Percentiles rank a stretch among this genome's conserved stretches.
phyloP scores from a whole-genome alignment of 23 tunicate genomes.

The Clavelina lepadiformis region DNA sequence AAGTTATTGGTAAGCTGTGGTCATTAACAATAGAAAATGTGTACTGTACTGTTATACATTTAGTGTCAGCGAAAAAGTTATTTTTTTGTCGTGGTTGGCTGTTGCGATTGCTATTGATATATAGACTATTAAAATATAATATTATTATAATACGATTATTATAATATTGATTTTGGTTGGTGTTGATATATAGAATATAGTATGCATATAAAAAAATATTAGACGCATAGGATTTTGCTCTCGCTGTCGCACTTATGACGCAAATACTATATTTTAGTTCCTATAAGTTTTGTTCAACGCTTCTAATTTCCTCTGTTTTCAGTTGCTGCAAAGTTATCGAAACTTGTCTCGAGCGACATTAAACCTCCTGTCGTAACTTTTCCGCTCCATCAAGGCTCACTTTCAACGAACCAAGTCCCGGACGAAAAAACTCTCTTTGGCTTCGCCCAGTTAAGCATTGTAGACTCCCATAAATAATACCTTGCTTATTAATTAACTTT shows the following conservation, averaged over 20 bases:
- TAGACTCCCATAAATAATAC: constrained; percentile 30
- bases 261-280: too few relatives aligned
- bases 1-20: constrained; percentile 61
- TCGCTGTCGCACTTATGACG: too few relatives aligned
- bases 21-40: too few relatives aligned
- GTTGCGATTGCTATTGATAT: neutral
- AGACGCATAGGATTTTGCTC: too few relatives aligned
- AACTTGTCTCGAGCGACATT: constrained; percentile 36
- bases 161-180: too few relatives aligned
- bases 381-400: constrained; percentile 54
- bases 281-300: too few relatives aligned
- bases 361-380: constrained; percentile 16
- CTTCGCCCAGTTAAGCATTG: constrained; percentile 73
- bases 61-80: neutral
- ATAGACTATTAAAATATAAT: too few relatives aligned
- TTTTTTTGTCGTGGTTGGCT: neutral
- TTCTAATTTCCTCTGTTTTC: constrained; percentile 9
- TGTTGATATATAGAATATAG: too few relatives aligned
- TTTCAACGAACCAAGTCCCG: constrained; percentile 49
- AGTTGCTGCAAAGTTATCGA: constrained; percentile 87
- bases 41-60: too few relatives aligned
- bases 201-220: too few relatives aligned
- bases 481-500: too few relatives aligned
- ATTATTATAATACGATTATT: too few relatives aligned
- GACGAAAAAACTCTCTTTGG: constrained; percentile 71